These are phyloP conservation scores for Microtus ochrogaster DNA, from an alignment of 2,113 vertebrate genomes.

Conservation along the genomic window DNA sequence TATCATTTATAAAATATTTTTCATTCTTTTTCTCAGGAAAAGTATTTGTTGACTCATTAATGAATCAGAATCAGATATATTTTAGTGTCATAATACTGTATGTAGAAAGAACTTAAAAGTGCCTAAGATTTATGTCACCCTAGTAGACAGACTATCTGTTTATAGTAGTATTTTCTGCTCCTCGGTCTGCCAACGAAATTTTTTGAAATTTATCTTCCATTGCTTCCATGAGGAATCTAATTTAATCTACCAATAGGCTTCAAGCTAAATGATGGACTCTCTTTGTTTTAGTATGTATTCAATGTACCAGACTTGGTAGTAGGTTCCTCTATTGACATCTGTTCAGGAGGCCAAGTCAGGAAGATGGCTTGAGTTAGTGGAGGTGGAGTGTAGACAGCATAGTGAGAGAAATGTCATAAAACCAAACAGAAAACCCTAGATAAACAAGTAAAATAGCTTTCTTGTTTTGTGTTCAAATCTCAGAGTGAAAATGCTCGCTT, in stretches of 20 bases:
- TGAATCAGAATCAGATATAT: background rate
- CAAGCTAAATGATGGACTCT: background rate
- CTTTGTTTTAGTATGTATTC: background rate
- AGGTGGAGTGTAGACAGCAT: background rate
- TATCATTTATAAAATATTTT: slow-evolving; percentile 18
- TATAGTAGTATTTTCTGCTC: background rate
- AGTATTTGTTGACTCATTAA: background rate
- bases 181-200: background rate
- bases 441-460: background rate
- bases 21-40: background rate
- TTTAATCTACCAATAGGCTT: background rate
- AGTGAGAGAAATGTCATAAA: background rate
- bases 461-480: background rate
- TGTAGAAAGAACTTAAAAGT: background rate
- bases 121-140: background rate
- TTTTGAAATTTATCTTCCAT: background rate
- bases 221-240: background rate
- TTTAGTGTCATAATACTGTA: background rate
- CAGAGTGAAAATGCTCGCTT: slow-evolving; percentile 98
- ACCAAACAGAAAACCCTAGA: background rate
- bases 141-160: background rate
- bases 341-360: background rate
- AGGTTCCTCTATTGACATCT: background rate
- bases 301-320: background rate
- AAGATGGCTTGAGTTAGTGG: background rate